Conservation (phyloP, 2,888 invertebrate genomes). For the Yponomeuta cagnagella region DNA sequence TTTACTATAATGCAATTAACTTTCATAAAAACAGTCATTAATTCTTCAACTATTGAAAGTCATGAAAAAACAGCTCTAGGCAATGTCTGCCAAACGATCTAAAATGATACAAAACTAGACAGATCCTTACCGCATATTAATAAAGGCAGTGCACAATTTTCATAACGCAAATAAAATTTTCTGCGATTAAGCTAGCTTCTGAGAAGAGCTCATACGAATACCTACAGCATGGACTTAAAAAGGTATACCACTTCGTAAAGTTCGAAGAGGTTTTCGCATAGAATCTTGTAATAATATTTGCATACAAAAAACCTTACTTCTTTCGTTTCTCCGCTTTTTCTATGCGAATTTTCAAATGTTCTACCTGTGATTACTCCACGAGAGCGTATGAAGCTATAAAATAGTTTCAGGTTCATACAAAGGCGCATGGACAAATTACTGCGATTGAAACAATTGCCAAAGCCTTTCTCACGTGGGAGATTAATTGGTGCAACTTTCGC, state of each 20-base stretch:
- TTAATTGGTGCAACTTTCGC: slow-evolving; percentile 59
- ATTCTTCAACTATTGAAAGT: too few relatives aligned
- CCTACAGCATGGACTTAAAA: neutral
- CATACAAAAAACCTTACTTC: slow-evolving; percentile 57
- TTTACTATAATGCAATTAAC: too few relatives aligned
- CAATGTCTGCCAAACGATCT: too few relatives aligned
- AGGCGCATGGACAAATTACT: slow-evolving; percentile 15
- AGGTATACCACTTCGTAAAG: neutral
- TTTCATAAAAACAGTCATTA: too few relatives aligned
- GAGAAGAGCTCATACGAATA: neutral
- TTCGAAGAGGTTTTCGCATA: slow-evolving; percentile 56
- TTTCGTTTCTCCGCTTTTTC: slow-evolving; percentile 44
- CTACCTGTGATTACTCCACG: slow-evolving; percentile 11
- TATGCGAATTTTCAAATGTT: slow-evolving; percentile 58
- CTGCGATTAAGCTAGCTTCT: neutral
- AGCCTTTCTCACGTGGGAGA: slow-evolving; percentile 44
- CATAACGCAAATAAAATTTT: neutral
- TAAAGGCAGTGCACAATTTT: too few relatives aligned
- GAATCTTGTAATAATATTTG: slow-evolving; percentile 62
- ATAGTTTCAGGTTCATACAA: neutral
- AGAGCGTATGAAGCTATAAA: neutral
- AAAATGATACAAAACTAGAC: too few relatives aligned
- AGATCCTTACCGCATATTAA: too few relatives aligned
- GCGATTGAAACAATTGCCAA: slow-evolving; percentile 45
- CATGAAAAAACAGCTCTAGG: too few relatives aligned